Conservation (phyloP, 30 jellyfish, hydroid and myxozoan genomes). For the Pelagia noctiluca region DNA sequence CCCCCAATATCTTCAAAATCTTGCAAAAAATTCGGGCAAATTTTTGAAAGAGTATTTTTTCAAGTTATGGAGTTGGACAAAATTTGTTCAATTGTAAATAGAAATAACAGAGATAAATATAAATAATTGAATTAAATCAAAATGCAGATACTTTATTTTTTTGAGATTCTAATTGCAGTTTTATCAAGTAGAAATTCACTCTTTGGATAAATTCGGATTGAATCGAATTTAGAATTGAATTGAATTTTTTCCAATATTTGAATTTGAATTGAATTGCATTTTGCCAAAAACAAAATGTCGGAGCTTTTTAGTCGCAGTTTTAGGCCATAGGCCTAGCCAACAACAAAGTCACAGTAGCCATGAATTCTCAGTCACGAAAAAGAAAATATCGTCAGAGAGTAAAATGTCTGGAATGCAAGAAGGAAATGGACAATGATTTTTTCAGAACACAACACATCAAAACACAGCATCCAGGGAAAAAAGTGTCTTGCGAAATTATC, state of each 20-base stretch:
- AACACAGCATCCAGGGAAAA: constrained; percentile 15
- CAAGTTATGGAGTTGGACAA: too few species aligned
- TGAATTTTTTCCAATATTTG: constrained; percentile 2
- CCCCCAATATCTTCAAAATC: too few species aligned
- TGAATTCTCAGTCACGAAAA: not conserved
- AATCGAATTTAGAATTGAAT: not conserved
- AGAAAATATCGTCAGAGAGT: constrained; percentile 28
- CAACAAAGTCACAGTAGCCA: not conserved
- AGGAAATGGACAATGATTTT: constrained; percentile 16
- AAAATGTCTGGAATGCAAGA: constrained; percentile 34
- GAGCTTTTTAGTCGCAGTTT: not conserved
- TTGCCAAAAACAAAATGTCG: not conserved
- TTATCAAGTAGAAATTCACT: too few species aligned
- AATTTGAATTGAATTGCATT: not conserved
- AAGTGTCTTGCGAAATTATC: constrained; percentile 15
- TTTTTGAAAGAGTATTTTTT: too few species aligned
- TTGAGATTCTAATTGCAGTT: too few species aligned
- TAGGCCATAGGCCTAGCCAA: constrained; percentile 13
- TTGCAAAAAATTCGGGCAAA: too few species aligned
- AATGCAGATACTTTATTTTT: too few species aligned
- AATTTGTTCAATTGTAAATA: too few species aligned
- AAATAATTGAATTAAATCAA: too few species aligned
- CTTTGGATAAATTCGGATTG: constrained; percentile 17
- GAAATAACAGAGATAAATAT: too few species aligned
- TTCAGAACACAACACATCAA: constrained; percentile 6